phyloP scores from a whole-genome alignment of 1,140 invertebrate genomes.

The Scylla paramamosain region DNA sequence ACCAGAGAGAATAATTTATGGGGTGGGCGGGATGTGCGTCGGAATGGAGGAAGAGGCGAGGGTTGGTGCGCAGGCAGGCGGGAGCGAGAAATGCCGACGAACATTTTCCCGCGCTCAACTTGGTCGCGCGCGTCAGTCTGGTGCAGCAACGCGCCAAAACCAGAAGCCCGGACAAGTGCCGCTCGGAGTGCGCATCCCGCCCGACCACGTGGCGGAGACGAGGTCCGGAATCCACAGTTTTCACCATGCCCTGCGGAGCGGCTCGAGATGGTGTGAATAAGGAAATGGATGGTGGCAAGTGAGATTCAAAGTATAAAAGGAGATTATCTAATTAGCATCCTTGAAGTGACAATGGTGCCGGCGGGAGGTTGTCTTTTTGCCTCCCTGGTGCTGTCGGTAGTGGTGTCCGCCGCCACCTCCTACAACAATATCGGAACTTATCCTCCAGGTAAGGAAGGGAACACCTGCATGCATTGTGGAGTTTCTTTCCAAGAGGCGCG shows the following conservation, averaged over 20 bases:
- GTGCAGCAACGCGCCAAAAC: slow-evolving; percentile 65
- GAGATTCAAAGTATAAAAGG: not conserved
- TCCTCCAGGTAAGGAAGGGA: slow-evolving; percentile 49
- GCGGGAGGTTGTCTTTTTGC: not conserved
- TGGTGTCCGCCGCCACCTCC: slow-evolving; percentile 33
- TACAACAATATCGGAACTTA: slow-evolving; percentile 58
- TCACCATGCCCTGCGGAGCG: not conserved
- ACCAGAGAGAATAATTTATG: slow-evolving; percentile 57
- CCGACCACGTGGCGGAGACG: slow-evolving; percentile 52
- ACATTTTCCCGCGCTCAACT: slow-evolving; percentile 64
- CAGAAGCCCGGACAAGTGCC: slow-evolving; percentile 55
- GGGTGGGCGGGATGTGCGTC: slow-evolving; percentile 50
- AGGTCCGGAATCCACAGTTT: not conserved
- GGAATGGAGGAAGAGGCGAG: slow-evolving; percentile 39
- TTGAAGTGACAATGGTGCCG: slow-evolving; percentile 44
- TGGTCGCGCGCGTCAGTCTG: slow-evolving; percentile 60
- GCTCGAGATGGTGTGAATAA: not conserved
- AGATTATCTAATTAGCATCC: not conserved
- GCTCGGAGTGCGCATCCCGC: slow-evolving; percentile 44
- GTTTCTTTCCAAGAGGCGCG: no score
- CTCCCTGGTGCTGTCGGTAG: not conserved
- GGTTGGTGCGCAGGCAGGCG: slow-evolving; percentile 15
- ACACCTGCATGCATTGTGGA: not conserved
- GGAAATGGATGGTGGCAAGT: not conserved
- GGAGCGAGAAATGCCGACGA: slow-evolving; percentile 58